Percentiles rank a stretch among this genome's conserved stretches.
Evolutionary conservation across 2,797 vertebrate species (phyloP).

Genomic region (Spinus olivaceus): DNA sequence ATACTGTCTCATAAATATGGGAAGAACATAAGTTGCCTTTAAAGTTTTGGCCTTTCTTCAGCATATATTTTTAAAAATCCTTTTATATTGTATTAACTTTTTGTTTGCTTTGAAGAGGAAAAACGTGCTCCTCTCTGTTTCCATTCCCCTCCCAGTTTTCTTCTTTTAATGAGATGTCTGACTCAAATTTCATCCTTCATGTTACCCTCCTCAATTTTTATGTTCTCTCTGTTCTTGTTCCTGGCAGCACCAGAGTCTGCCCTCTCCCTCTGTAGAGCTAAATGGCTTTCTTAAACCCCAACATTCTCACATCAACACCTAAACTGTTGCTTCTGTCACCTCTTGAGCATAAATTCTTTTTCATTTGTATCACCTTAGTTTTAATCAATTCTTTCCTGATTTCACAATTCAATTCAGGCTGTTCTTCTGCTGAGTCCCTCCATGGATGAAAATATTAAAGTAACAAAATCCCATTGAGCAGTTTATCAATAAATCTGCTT

Average conservation of each 20-base stretch:
- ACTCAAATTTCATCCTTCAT: neutral
- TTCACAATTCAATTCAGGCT: neutral
- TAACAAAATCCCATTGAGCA: neutral
- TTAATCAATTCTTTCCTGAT: neutral
- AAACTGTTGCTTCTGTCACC: neutral
- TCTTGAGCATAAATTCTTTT: neutral
- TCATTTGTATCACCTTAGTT: neutral
- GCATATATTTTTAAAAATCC: neutral
- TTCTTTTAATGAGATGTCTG: neutral
- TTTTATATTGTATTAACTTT: constrained; percentile 10
- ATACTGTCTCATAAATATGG: constrained; percentile 34
- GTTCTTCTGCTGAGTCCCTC: neutral
- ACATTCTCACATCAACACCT: neutral
- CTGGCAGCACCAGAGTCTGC: neutral
- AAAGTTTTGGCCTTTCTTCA: constrained; percentile 19
- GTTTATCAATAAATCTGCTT: neutral
- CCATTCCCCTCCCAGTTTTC: neutral
- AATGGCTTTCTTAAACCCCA: neutral
- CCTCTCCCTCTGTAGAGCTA: neutral
- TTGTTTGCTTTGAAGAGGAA: constrained; percentile 35
- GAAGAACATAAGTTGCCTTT: constrained; percentile 5
- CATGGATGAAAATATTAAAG: neutral
- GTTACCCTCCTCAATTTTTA: neutral
- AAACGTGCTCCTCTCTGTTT: neutral
- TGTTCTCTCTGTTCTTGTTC: neutral